These are phyloP conservation scores for Steinernema hermaphroditum DNA, from an alignment of 2,888 invertebrate genomes.

Conservation along the genomic window DNA sequence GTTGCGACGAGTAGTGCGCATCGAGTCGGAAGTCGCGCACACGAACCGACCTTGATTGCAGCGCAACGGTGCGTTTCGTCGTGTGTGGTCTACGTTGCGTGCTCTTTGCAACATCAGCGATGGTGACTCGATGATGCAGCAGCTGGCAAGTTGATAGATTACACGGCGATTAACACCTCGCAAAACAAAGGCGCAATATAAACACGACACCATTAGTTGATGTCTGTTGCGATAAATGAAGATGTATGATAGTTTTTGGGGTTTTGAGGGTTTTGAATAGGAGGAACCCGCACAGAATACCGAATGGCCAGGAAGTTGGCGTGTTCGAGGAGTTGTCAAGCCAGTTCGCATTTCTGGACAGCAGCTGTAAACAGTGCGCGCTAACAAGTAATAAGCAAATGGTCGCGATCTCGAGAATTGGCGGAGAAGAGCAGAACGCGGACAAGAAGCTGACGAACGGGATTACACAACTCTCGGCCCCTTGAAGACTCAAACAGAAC, in stretches of 20 bases:
- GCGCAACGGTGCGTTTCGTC: neutral
- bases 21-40: conserved; percentile 19
- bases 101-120: neutral
- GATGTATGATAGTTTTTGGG: neutral
- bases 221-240: neutral
- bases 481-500: conserved; percentile 8
- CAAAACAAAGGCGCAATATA: neutral
- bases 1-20: conserved; percentile 17
- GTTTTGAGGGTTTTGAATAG: neutral
- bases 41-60: conserved; percentile 26
- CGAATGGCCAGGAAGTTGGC: neutral
- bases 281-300: neutral
- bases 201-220: neutral
- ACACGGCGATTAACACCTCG: neutral
- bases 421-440: neutral
- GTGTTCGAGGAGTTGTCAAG: neutral
- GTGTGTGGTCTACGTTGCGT: neutral
- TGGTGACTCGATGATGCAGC: neutral
- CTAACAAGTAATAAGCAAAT: conserved; percentile 30
- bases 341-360: conserved; percentile 3
- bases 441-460: neutral
- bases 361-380: conserved; percentile 28
- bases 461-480: conserved; percentile 6
- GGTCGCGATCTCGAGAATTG: conserved; percentile 9
- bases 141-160: neutral